Percentiles rank a stretch among this genome's conserved stretches.
phyloP scores from a whole-genome alignment of 2,113 vertebrate genomes.

The Chamaetylas fuelleborni region DNA sequence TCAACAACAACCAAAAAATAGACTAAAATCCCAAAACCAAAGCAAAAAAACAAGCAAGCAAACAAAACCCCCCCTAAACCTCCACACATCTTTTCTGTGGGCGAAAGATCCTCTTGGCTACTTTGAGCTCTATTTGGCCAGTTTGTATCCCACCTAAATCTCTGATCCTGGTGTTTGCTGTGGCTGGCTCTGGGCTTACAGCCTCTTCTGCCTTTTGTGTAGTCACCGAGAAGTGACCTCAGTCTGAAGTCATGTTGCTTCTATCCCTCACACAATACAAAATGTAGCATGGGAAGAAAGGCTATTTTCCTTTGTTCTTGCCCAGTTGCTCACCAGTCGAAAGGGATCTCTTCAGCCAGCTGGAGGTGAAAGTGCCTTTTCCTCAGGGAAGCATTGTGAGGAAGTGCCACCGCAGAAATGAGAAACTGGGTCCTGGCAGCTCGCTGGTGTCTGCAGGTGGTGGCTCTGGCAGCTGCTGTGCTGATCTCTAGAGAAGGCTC shows the following conservation, averaged over 20 bases:
- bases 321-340: not conserved
- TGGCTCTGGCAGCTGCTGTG: not conserved
- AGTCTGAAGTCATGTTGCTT: not conserved
- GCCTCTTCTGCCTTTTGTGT: not conserved
- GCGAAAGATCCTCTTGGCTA: not conserved
- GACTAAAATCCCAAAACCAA: not conserved
- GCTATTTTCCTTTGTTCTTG: not conserved
- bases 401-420: not conserved
- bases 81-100: not conserved
- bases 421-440: not conserved
- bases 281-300: not conserved
- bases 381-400: not conserved
- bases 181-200: not conserved
- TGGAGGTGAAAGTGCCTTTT: not conserved
- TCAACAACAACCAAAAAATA: not conserved
- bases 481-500: not conserved
- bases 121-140: not conserved
- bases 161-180: not conserved
- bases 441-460: not conserved
- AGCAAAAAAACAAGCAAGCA: not conserved
- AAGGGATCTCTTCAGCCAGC: not conserved
- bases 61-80: rapidly evolving
- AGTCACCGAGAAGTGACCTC: not conserved
- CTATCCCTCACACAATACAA: not conserved
- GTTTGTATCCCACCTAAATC: not conserved